Conservation (phyloP, 2,113 vertebrate species). For the Rhinolophus ferrumequinum region DNA sequence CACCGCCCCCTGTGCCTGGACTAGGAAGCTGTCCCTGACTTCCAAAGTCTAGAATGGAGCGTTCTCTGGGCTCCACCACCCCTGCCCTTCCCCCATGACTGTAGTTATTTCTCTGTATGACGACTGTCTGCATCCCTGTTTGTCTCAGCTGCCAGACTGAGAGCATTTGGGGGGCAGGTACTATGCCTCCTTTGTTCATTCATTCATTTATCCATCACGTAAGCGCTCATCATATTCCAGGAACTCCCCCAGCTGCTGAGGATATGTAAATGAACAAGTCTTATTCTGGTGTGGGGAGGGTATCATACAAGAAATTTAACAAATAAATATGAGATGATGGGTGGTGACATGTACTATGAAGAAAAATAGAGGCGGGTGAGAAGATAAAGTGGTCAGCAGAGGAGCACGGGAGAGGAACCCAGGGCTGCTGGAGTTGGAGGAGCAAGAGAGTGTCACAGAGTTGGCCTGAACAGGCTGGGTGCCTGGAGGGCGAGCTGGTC, state of each 20-base stretch:
- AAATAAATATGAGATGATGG: not conserved
- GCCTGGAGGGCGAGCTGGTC: not conserved
- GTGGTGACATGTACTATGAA: not conserved
- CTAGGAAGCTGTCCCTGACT: not conserved
- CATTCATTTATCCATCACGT: not conserved
- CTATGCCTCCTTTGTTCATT: not conserved
- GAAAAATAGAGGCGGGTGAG: not conserved
- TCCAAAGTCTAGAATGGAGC: too few species aligned
- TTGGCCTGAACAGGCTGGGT: not conserved
- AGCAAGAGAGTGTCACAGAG: not conserved
- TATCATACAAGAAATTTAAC: not conserved
- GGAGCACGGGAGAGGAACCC: not conserved
- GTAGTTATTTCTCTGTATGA: not conserved
- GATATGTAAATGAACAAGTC: not conserved
- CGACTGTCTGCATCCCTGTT: not conserved
- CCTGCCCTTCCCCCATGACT: fast-evolving
- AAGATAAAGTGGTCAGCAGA: not conserved
- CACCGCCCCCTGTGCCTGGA: not conserved
- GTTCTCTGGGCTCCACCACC: fast-evolving
- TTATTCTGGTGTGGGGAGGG: not conserved
- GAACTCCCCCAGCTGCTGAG: not conserved
- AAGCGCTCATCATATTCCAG: not conserved
- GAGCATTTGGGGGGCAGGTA: not conserved
- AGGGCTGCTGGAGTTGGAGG: not conserved
- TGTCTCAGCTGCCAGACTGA: not conserved